Base-by-base conservation (phyloP, 2,797 vertebrate genomes). In the Mormyrops attenuatus region DNA sequence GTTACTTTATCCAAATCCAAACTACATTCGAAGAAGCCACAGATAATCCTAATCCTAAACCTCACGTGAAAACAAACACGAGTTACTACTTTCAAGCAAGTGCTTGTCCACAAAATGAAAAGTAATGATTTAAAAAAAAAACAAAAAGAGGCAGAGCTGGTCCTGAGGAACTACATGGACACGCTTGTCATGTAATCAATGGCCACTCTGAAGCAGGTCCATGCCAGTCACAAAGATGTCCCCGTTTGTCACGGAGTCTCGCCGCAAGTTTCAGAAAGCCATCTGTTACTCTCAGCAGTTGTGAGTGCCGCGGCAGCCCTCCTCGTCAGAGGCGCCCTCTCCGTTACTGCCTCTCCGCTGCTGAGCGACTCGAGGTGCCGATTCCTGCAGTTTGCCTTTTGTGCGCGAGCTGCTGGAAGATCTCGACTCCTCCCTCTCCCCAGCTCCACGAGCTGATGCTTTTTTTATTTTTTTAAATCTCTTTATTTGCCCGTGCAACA, bases 311-410 rank as follows among this genome's bases (percentile, higher is more conserved):
- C 5, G 69, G 69, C 69, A 77, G 69, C 69, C 7, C 84, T 52
- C 47, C n/a, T 47, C 47, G 8, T 86, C 49, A 20, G 52, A 87
- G 30, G 26, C 44, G 4, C 30, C 22, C 52, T 57, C 20, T 30
- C 50, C 7, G 22, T 86, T 91, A 92, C 88, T 89, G 66, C 82
- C 93, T 92, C 93, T 91, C 91, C 92, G 92, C 93, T 93, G 92
- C 93, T 85, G 89, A 89, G 90, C 82, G 89, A 92, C 89, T 90
- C 91, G 90, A 85, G 87, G 88, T 89, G 89, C 94, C 92, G 94
- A 96, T 94, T 95, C 94, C 94, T 93, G 93, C 94, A 93, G 94
- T 95, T 94, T 94, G 91, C 88, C 92, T 94, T 94, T 93, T 94
- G 93, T 95, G 93, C 91, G 92, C 92, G 91, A 90, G 92, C 93